These are phyloP conservation scores for Phaedon cochleariae DNA, from an alignment of 2,888 invertebrate species.

Conservation along the genomic window DNA sequence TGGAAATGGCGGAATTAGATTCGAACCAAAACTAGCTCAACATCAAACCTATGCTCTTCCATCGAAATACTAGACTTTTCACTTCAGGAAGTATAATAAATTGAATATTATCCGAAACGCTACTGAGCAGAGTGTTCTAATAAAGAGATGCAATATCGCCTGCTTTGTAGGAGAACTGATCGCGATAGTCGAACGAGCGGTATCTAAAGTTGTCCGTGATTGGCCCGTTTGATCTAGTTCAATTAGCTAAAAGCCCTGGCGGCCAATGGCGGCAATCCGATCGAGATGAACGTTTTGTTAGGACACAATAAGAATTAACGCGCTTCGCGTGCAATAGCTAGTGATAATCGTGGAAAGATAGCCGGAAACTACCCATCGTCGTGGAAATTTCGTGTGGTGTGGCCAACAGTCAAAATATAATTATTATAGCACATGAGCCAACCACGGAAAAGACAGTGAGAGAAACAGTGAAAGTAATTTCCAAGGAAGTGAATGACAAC, in stretches of 20 bases:
- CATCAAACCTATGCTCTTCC: too few species aligned
- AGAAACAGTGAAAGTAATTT: too few species aligned
- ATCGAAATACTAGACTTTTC: too few species aligned
- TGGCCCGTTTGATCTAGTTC: conserved; percentile 57
- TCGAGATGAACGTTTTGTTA: conserved; percentile 59
- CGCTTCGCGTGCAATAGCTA: conserved; percentile 42
- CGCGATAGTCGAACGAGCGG: conserved; percentile 42
- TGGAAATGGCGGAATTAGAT: too few species aligned
- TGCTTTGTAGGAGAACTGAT: conserved; percentile 25
- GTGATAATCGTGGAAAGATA: conserved; percentile 51
- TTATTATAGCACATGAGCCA: conserved; percentile 22
- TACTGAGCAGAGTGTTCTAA: conserved; percentile 12
- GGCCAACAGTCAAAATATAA: conserved; percentile 29
- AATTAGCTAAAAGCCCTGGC: conserved; percentile 59
- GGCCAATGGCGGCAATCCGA: conserved; percentile 56
- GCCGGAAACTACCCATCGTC: conserved; percentile 50
- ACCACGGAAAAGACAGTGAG: not conserved
- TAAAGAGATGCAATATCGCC: conserved; percentile 33
- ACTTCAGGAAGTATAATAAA: too few species aligned
- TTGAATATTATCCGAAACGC: not conserved
- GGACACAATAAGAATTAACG: conserved; percentile 56
- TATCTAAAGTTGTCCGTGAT: conserved; percentile 59
- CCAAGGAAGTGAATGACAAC: too few species aligned
- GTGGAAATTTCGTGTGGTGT: conserved; percentile 54
- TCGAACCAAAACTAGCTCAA: too few species aligned